Evolutionary conservation across 2,113 vertebrate species (phyloP), one percentile per base, ranked within the genome.

Genomic region (Gila orcuttii): DNA sequence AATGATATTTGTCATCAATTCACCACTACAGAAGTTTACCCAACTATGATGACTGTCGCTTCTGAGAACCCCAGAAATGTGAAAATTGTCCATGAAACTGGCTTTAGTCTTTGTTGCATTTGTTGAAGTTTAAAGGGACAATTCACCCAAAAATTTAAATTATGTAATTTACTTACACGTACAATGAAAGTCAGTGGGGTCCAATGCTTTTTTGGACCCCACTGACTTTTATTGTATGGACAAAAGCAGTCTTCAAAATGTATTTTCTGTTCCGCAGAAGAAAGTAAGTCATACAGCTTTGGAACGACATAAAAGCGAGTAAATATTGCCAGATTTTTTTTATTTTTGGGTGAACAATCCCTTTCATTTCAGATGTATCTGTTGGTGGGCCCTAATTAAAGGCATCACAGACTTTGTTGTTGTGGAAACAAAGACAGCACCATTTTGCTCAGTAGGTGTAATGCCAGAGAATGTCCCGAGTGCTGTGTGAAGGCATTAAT

Each of bases 341-440:
- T 45, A 3, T 74, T 74, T 45, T 25, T 8, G 71, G 42, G 73
- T 28, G 12, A 45, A 47, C 45, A 15, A 25, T 50, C n/a, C 42
- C 13, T 75, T 75, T 75, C n/a, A 75, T 75, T 73, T 73, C 10
- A 52, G 39, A 57, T 69, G 25, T 25, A 69, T 66, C 84, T 85
- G 57, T 78, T 77, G 50, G 19, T 55, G 75, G 47, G 36, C 45
- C 45, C 31, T 25, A 85, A 69, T 60, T 69, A 82, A 36, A 50
- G 31, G 39, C 60, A 69, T 52, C 64, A 82, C 45, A 81, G n/a
- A 11, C 25, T 69, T 82, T 82, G 45, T 82, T 69, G 80, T 82
- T 69, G 80, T 82, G 42, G 64, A 69, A 82, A 82, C 28, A 55
- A 66, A 66, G 39, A 66, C 19, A 55, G 45, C 42, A 69, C 64